Evolutionary conservation across 2,113 vertebrate species (phyloP).

Genomic region (Cisticola juncidis): DNA sequence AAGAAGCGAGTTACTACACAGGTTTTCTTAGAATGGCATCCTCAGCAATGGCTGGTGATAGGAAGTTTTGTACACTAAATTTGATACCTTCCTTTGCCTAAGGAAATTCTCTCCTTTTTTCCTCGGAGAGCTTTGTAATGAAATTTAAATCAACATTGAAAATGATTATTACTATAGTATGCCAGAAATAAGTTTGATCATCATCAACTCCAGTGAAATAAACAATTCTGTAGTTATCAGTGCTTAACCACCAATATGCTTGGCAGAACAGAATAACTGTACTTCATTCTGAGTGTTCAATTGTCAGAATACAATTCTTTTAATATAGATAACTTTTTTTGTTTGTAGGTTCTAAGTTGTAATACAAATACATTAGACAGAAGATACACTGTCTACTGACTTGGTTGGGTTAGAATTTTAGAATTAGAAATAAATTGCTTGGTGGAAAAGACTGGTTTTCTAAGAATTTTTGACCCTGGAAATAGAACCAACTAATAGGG

Average conservation of each 20-base stretch:
- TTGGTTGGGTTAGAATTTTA: not conserved
- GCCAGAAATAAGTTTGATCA: conserved; percentile 79
- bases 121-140: conserved; percentile 79
- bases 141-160: conserved; percentile 75
- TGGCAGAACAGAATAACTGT: conserved; percentile 78
- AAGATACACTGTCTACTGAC: not conserved
- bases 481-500: not conserved
- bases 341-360: not conserved
- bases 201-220: conserved; percentile 75
- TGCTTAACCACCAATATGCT: conserved; percentile 76
- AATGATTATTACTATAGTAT: conserved; percentile 75
- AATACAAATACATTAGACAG: not conserved
- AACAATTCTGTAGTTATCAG: conserved; percentile 79
- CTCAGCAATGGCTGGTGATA: not conserved
- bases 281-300: conserved; percentile 84
- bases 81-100: not conserved
- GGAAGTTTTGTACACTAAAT: not conserved
- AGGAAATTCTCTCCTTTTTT: not conserved
- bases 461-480: not conserved
- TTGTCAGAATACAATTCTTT: conserved; percentile 42
- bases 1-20: not conserved
- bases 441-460: not conserved
- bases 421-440: not conserved
- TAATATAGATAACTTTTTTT: not conserved
- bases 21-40: not conserved